These are phyloP conservation scores for Drosophila sturtevanti DNA, from an alignment of 1,140 invertebrate species.

Conservation along the genomic window DNA sequence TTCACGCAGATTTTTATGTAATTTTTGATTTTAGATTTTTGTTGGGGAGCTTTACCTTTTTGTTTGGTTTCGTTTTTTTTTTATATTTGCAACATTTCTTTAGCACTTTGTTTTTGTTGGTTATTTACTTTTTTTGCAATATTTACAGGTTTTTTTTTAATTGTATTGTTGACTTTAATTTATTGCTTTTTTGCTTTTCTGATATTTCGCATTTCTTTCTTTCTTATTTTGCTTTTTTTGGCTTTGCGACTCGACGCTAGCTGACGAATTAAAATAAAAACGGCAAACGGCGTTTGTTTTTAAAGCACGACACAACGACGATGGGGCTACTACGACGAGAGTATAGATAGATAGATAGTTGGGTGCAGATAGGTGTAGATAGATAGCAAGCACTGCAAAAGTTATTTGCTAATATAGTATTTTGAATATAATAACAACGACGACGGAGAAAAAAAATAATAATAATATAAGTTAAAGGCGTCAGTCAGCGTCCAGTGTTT, in stretches of 20 bases:
- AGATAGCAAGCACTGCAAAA: conserved; percentile 6
- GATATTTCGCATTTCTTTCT: conserved; percentile 20
- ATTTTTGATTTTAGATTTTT: conserved; percentile 36
- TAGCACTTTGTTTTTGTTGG: conserved; percentile 17
- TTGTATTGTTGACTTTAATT: conserved; percentile 52
- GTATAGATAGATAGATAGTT: conserved; percentile 36
- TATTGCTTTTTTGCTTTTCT: conserved; percentile 2
- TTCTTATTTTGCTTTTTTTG: conserved; percentile 28
- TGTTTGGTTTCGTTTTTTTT: background rate
- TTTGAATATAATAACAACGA: conserved; percentile 8
- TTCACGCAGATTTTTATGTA: conserved; percentile 35
- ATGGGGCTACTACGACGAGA: conserved; percentile 26
- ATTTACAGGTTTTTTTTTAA: conserved; percentile 55
- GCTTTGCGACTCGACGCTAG: conserved; percentile 48
- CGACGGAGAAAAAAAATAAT: conserved; percentile 29
- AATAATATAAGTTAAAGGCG: conserved; percentile 7
- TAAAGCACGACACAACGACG: conserved; percentile 47
- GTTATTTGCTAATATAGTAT: conserved; percentile 3
- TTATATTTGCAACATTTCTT: conserved; percentile 4
- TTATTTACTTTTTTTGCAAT: conserved; percentile 40
- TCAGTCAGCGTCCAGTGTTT: conserved; percentile 11
- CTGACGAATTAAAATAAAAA: conserved; percentile 55
- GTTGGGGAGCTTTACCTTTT: conserved; percentile 21
- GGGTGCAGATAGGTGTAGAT: background rate
- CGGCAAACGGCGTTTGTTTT: conserved; percentile 56